phyloP scores from a whole-genome alignment of 2,888 invertebrate species.

The Drosophila atripex region DNA sequence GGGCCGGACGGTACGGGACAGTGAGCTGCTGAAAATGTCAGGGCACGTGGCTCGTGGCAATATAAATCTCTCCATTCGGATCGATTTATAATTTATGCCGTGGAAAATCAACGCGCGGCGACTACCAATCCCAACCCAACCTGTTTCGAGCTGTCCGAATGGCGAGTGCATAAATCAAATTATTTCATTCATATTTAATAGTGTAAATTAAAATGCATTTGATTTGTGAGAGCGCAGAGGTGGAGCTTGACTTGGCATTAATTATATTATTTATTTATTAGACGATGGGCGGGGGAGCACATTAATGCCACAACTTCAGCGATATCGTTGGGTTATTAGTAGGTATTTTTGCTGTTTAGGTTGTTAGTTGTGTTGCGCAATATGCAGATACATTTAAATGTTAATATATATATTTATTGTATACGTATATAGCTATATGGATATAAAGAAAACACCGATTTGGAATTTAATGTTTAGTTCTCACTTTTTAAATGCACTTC shows the following conservation, averaged over 20 bases:
- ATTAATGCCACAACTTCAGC: slow-evolving; percentile 42
- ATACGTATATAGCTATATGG: slow-evolving; percentile 31
- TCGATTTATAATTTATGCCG: slow-evolving; percentile 68
- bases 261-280: slow-evolving; percentile 39
- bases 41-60: slow-evolving; percentile 34
- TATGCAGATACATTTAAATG: slow-evolving; percentile 43
- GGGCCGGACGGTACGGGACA: background rate
- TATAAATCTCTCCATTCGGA: slow-evolving; percentile 45
- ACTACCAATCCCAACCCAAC: slow-evolving; percentile 20
- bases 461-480: slow-evolving; percentile 35
- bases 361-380: slow-evolving; percentile 47
- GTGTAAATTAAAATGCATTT: slow-evolving; percentile 46
- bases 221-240: slow-evolving; percentile 28
- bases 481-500: slow-evolving; percentile 59
- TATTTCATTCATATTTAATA: slow-evolving; percentile 46
- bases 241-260: slow-evolving; percentile 13
- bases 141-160: slow-evolving; percentile 45
- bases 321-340: slow-evolving; percentile 34
- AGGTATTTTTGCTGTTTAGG: slow-evolving; percentile 37
- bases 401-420: slow-evolving; percentile 26
- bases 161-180: slow-evolving; percentile 63
- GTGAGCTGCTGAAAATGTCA: slow-evolving; percentile 44
- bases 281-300: slow-evolving; percentile 10
- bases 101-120: slow-evolving; percentile 59
- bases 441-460: slow-evolving; percentile 53